Conservation (phyloP, 2,888 invertebrate species). For the Leptothorax acervorum region DNA sequence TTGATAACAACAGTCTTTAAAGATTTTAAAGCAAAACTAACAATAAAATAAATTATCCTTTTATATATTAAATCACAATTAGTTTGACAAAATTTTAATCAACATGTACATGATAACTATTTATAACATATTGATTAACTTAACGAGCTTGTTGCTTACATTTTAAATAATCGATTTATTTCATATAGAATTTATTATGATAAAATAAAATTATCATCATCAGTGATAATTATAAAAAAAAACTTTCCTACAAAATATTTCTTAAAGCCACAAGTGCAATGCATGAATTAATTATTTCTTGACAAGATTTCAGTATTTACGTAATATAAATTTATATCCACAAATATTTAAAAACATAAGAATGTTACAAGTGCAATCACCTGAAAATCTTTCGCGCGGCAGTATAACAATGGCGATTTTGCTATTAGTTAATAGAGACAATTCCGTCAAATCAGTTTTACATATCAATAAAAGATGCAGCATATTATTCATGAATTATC, state of each 20-base stretch:
- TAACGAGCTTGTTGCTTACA: not conserved
- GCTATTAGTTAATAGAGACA: not conserved
- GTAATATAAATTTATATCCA: not conserved
- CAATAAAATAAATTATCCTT: not conserved
- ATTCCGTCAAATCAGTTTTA: not conserved
- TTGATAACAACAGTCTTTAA: slow-evolving; percentile 4
- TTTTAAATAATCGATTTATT: not conserved
- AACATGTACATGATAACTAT: too few species aligned
- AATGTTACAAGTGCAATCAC: not conserved
- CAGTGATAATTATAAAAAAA: not conserved
- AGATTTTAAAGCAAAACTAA: not conserved
- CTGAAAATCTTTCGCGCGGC: not conserved
- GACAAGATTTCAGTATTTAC: not conserved
- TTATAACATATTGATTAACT: not conserved
- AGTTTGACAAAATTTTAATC: not conserved
- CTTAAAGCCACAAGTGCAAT: not conserved
- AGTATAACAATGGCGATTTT: not conserved
- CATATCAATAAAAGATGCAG: not conserved
- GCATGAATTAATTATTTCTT: not conserved
- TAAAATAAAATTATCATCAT: not conserved
- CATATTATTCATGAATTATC: slow-evolving; percentile 40
- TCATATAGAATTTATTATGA: not conserved
- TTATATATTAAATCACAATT: not conserved
- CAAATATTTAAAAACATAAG: not conserved
- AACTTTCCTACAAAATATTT: not conserved